Percentiles rank a stretch among this genome's conserved stretches.
Conservation (phyloP, 2,797 vertebrate genomes). For the Brachymystax lenok region DNA sequence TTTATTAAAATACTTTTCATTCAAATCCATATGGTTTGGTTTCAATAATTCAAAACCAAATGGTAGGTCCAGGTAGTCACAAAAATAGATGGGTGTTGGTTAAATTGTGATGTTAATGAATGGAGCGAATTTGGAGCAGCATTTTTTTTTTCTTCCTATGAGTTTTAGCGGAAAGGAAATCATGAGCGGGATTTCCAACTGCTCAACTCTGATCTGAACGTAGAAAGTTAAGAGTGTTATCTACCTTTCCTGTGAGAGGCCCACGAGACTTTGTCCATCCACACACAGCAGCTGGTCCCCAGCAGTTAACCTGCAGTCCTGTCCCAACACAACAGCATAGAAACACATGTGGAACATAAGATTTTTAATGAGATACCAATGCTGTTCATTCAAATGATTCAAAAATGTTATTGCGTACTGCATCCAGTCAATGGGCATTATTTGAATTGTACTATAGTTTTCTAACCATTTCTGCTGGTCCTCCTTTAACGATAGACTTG, state of each 20-base stretch:
- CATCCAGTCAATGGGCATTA: too few species aligned
- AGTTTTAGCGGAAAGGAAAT: too few species aligned
- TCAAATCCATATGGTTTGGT: too few species aligned
- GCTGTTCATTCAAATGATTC: neutral
- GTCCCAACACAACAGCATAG: neutral
- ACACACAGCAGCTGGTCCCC: conserved; percentile 93
- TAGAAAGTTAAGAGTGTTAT: neutral
- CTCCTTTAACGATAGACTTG: conserved; percentile 91
- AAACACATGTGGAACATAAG: neutral
- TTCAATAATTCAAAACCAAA: too few species aligned
- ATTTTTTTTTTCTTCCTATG: too few species aligned
- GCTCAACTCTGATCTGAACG: too few species aligned
- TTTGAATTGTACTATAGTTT: neutral
- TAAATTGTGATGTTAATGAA: too few species aligned
- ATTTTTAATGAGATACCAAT: neutral
- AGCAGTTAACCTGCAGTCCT: conserved; percentile 87
- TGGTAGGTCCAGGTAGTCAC: too few species aligned
- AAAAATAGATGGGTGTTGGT: too few species aligned
- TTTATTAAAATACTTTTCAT: too few species aligned
- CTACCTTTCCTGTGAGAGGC: conserved; percentile 92
- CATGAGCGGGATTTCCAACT: too few species aligned
- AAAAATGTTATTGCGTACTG: neutral
- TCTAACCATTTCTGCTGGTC: conserved; percentile 88
- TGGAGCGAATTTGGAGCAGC: too few species aligned
- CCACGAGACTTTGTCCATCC: conserved; percentile 87